A percentile compares a stretch with the other conserved stretches of the same genome.
phyloP scores from a whole-genome alignment of 2,888 invertebrate species.

The Hirtodrosophila alboralis region DNA sequence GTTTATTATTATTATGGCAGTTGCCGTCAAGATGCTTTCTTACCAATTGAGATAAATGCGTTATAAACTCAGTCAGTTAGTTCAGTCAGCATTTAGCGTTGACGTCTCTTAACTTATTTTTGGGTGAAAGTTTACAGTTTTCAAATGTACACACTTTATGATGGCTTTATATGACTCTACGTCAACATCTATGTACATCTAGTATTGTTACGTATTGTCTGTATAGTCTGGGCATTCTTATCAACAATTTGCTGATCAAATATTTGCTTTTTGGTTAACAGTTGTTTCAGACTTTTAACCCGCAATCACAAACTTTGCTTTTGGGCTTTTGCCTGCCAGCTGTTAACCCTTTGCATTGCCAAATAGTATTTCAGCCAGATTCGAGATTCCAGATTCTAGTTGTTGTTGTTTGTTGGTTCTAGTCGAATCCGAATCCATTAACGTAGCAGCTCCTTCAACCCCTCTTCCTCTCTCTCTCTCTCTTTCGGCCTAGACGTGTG shows the following conservation, averaged over 20 bases:
- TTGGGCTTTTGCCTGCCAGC: conserved; percentile 16
- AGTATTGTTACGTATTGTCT: too few species aligned
- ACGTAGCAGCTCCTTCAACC: not conserved
- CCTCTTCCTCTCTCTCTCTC: not conserved
- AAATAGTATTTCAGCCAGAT: too few species aligned
- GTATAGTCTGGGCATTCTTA: conserved; percentile 50
- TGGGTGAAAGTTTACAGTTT: conserved; percentile 54
- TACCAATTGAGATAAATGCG: conserved; percentile 72
- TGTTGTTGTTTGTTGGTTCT: conserved; percentile 34
- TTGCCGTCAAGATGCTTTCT: conserved; percentile 21
- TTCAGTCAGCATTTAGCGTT: too few species aligned
- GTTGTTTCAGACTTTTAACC: conserved; percentile 35
- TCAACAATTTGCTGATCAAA: conserved; percentile 41
- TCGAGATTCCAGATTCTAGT: conserved; percentile 6
- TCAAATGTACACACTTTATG: conserved; percentile 27
- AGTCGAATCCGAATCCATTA: conserved; percentile 35
- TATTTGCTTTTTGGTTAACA: conserved; percentile 44
- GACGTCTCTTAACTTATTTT: conserved; percentile 19
- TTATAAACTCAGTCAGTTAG: too few species aligned
- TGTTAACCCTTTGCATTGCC: conserved; percentile 23
- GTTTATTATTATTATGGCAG: conserved; percentile 63
- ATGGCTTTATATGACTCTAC: conserved; percentile 39
- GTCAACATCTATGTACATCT: conserved; percentile 11
- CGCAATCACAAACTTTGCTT: conserved; percentile 8
- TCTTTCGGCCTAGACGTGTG: not conserved